phyloP scores from a whole-genome alignment of 2,797 vertebrate species.

The Anableps anableps region DNA sequence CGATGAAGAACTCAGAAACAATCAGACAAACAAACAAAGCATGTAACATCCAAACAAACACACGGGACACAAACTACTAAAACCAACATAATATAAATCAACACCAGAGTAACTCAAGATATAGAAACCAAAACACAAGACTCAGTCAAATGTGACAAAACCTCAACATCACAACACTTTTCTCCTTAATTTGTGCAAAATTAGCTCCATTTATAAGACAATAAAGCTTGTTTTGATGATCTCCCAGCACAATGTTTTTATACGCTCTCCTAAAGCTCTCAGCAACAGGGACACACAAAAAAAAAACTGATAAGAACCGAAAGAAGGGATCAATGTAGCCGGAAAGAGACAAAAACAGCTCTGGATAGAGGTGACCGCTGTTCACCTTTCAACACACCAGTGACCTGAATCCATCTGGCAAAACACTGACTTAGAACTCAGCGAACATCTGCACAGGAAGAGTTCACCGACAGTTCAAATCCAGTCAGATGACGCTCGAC shows the following conservation, averaged over 20 bases:
- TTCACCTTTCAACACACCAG: slow-evolving; percentile 1
- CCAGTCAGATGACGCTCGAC: background rate
- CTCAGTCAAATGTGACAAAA: too few relatives aligned
- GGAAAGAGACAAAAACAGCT: background rate
- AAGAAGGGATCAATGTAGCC: background rate
- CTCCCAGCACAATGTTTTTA: background rate
- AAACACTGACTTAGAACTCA: slow-evolving; percentile 1
- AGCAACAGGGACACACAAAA: background rate
- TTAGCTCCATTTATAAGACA: background rate
- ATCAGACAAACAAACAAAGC: too few relatives aligned
- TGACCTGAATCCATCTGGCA: slow-evolving; percentile 3
- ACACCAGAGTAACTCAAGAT: too few relatives aligned
- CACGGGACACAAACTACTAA: too few relatives aligned
- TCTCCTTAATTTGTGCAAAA: too few relatives aligned
- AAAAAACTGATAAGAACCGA: background rate
- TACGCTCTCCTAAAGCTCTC: background rate
- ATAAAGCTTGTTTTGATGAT: background rate
- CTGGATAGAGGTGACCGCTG: background rate
- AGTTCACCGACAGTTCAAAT: background rate
- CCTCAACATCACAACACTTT: too few relatives aligned
- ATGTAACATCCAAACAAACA: too few relatives aligned
- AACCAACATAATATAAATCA: too few relatives aligned
- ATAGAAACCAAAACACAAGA: too few relatives aligned
- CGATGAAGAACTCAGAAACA: too few relatives aligned
- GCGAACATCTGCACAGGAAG: background rate